phyloP scores from a whole-genome alignment of 2,113 vertebrate species.

The Paradisaea rubra region DNA sequence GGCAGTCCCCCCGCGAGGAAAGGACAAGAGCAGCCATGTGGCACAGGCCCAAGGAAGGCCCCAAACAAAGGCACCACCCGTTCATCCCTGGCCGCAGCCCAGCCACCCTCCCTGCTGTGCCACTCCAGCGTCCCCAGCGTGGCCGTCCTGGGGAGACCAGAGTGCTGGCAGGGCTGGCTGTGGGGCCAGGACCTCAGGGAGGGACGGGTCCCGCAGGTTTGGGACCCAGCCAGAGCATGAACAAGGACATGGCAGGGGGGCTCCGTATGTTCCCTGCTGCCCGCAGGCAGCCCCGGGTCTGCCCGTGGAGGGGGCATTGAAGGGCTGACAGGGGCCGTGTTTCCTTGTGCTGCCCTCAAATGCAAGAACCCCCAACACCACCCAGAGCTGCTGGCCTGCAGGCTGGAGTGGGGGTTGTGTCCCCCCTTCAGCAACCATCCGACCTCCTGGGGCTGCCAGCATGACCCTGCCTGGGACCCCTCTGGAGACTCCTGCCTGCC shows the following conservation, averaged over 20 bases:
- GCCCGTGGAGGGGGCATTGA: rapidly evolving
- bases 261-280: neutral
- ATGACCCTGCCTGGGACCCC: neutral
- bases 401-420: neutral
- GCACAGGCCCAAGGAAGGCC: neutral
- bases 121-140: neutral
- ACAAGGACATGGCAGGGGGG: neutral
- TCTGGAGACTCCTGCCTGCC: neutral
- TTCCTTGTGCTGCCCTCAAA: neutral
- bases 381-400: neutral
- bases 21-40: neutral
- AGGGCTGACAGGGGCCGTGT: rapidly evolving
- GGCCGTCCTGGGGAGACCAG: neutral
- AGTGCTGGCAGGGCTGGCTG: neutral
- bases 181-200: neutral
- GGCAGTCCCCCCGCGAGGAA: rapidly evolving
- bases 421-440: rapidly evolving
- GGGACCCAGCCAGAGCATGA: neutral
- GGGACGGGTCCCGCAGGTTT: rapidly evolving
- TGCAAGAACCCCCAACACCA: rapidly evolving
- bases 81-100: neutral
- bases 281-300: rapidly evolving
- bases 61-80: neutral
- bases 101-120: neutral
- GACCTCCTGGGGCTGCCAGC: neutral